phyloP scores from a whole-genome alignment of 2,797 vertebrate species.

The Lithobates pipiens region DNA sequence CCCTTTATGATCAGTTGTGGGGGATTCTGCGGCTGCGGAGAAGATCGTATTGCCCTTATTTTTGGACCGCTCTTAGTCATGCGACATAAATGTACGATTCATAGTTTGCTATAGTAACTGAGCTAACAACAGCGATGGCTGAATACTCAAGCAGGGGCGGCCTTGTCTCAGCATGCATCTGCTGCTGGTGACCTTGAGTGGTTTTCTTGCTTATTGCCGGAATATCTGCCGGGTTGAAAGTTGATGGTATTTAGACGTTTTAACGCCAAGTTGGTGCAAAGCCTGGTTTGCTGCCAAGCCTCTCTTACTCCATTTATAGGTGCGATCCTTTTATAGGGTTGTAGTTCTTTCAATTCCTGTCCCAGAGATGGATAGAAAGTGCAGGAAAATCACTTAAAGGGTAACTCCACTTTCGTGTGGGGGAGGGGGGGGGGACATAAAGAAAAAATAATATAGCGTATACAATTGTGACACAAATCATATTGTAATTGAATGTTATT shows the following conservation, averaged over 20 bases:
- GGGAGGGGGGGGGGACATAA: too few relatives aligned
- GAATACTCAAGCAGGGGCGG: neutral
- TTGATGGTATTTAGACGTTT: neutral
- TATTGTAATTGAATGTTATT: too few relatives aligned
- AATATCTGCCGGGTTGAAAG: neutral
- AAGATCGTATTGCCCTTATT: neutral
- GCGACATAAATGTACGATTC: constrained; percentile 13
- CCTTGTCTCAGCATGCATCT: neutral
- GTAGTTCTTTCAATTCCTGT: neutral
- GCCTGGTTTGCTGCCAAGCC: neutral
- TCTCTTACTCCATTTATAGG: neutral
- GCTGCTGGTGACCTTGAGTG: neutral
- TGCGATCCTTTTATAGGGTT: too few relatives aligned
- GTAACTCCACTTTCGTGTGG: too few relatives aligned
- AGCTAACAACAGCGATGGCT: neutral
- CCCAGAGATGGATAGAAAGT: neutral
- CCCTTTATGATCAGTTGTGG: neutral
- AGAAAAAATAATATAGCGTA: too few relatives aligned
- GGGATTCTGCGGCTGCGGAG: neutral
- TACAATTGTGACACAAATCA: too few relatives aligned
- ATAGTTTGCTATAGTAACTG: constrained; percentile 1
- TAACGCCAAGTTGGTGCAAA: neutral
- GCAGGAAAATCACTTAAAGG: too few relatives aligned
- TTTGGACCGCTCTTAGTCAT: neutral
- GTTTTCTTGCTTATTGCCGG: neutral